These are phyloP conservation scores for Syrphus vitripennis DNA, from an alignment of 2,888 invertebrate genomes.

Conservation along the genomic window DNA sequence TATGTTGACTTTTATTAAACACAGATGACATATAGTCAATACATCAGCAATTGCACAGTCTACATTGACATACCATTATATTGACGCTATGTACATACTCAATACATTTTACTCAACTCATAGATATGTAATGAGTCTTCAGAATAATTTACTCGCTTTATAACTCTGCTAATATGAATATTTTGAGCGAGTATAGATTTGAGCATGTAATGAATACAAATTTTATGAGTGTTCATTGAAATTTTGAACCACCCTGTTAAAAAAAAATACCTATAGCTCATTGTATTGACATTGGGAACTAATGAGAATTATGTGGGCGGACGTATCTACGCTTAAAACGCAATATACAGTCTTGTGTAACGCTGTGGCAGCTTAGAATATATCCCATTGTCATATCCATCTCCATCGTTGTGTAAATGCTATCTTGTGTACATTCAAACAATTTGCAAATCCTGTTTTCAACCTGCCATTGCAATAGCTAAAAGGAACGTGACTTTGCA, in stretches of 20 bases:
- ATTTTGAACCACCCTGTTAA: background rate
- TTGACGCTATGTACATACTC: no score
- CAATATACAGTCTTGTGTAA: constrained; percentile 2
- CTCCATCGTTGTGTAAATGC: constrained; percentile 40
- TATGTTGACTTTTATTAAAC: no score
- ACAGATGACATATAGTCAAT: no score
- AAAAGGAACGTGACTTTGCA: background rate
- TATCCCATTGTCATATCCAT: background rate
- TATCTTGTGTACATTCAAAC: constrained; percentile 34
- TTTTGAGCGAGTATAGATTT: no score
- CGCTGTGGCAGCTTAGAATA: background rate
- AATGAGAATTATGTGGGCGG: constrained; percentile 55
- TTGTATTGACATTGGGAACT: constrained; percentile 38
- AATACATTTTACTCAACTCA: no score
- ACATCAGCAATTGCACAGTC: no score
- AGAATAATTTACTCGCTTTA: no score
- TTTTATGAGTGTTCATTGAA: background rate
- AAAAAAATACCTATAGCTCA: background rate
- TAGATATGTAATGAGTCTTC: no score
- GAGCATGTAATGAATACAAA: no score
- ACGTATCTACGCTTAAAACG: constrained; percentile 22
- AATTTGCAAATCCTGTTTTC: constrained; percentile 52
- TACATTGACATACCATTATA: no score
- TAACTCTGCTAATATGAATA: no score
- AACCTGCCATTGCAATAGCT: background rate